Evolutionary conservation across 2,888 invertebrate genomes (phyloP).

Genomic region (Tipula helvola): DNA sequence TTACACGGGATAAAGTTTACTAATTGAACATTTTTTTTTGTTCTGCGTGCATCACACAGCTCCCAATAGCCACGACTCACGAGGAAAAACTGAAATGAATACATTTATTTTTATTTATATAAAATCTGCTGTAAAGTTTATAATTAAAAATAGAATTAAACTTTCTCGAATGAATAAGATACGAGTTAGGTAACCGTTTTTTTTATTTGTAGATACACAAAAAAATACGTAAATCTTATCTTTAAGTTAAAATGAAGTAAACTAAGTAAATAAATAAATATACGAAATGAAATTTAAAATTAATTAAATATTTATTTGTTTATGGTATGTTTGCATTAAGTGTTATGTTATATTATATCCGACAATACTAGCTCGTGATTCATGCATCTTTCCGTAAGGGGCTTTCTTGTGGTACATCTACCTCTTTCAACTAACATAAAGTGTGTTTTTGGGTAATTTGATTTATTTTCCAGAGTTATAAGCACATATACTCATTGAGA

Average conservation of each 20-base stretch:
- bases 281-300: not conserved
- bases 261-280: not conserved
- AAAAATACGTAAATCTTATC: not conserved
- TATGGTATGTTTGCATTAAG: not conserved
- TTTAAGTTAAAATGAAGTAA: not conserved
- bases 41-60: not conserved
- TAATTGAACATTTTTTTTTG: not conserved
- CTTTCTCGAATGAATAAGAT: not conserved
- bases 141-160: not conserved
- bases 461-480: too few relatives aligned
- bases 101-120: not conserved
- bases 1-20: not conserved
- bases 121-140: not conserved
- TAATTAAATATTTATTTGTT: not conserved
- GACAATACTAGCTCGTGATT: too few relatives aligned
- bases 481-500: too few relatives aligned
- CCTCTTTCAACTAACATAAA: too few relatives aligned
- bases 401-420: too few relatives aligned
- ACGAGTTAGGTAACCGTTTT: not conserved
- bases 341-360: too few relatives aligned
- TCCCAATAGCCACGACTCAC: not conserved
- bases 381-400: too few relatives aligned
- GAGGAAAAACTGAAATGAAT: not conserved
- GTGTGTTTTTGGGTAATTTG: too few relatives aligned
- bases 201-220: not conserved